phyloP scores from a whole-genome alignment of 2,888 invertebrate species.

The Apotomis betuletana region DNA sequence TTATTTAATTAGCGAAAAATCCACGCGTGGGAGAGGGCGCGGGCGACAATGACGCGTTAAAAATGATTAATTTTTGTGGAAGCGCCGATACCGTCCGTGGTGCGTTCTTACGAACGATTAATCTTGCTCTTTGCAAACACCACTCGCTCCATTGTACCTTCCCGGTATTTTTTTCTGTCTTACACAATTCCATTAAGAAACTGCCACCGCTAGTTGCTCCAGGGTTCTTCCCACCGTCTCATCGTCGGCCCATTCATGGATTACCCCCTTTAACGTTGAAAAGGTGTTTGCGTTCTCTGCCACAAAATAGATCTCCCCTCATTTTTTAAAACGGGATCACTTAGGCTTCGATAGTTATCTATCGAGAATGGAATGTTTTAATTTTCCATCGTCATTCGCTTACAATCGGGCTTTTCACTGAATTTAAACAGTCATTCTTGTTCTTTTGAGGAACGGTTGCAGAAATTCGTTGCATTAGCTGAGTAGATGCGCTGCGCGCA shows the following conservation, averaged over 20 bases:
- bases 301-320: slow-evolving; percentile 81
- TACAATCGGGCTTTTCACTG: slow-evolving; percentile 68
- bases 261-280: slow-evolving; percentile 62
- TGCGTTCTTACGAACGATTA: slow-evolving; percentile 75
- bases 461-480: slow-evolving; percentile 49
- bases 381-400: slow-evolving; percentile 79
- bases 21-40: slow-evolving; percentile 68
- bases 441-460: slow-evolving; percentile 61
- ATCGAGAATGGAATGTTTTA: slow-evolving; percentile 76
- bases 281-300: slow-evolving; percentile 81
- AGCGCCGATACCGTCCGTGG: slow-evolving; percentile 64
- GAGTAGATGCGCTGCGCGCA: slow-evolving; percentile 8
- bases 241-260: slow-evolving; percentile 77
- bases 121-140: slow-evolving; percentile 78
- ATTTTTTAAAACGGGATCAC: slow-evolving; percentile 76
- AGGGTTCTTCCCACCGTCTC: slow-evolving; percentile 66
- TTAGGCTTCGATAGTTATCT: slow-evolving; percentile 82
- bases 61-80: slow-evolving; percentile 80
- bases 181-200: slow-evolving; percentile 81
- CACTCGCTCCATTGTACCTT: slow-evolving; percentile 71
- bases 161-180: slow-evolving; percentile 80
- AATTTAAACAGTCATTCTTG: slow-evolving; percentile 76
- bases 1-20: slow-evolving; percentile 79
- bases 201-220: slow-evolving; percentile 79
- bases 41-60: slow-evolving; percentile 80